These are phyloP conservation scores for Ciconia nigra DNA, from an alignment of 2,797 vertebrate species.

Conservation along the genomic window DNA sequence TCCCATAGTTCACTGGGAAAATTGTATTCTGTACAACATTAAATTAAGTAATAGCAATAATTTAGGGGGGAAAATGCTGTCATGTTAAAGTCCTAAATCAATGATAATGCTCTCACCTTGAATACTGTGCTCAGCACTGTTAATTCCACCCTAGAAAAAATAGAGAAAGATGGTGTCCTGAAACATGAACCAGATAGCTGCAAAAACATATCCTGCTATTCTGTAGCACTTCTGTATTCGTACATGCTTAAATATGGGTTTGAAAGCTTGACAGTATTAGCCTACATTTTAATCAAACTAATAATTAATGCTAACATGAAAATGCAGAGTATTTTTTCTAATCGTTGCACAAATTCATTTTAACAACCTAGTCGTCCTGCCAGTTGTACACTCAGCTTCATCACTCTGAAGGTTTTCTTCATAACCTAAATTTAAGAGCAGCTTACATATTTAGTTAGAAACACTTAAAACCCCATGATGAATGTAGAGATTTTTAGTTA, in stretches of 20 bases:
- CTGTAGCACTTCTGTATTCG: not conserved
- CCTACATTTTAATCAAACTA: not conserved
- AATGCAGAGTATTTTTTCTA: not conserved
- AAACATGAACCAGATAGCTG: not conserved
- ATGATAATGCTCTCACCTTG: not conserved
- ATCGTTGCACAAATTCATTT: not conserved
- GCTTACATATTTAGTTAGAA: not conserved
- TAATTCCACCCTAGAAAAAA: not conserved
- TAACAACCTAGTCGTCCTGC: not conserved
- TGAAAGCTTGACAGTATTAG: not conserved
- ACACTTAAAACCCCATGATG: not conserved
- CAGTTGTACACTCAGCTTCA: not conserved
- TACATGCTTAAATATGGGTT: not conserved
- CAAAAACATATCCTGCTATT: not conserved
- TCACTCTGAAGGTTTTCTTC: not conserved
- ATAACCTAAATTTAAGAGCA: not conserved
- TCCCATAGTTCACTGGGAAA: not conserved
- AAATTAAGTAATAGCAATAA: not conserved
- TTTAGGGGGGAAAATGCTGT: not conserved
- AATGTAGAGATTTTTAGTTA: not conserved
- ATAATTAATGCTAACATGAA: not conserved
- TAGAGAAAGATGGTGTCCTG: not conserved
- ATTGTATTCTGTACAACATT: not conserved
- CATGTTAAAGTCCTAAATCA: not conserved
- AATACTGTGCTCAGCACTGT: not conserved